A percentile compares a stretch with the other conserved stretches of the same genome.
Evolutionary conservation across 2,888 invertebrate genomes (phyloP).

Genomic region (Drosophila rubida): DNA sequence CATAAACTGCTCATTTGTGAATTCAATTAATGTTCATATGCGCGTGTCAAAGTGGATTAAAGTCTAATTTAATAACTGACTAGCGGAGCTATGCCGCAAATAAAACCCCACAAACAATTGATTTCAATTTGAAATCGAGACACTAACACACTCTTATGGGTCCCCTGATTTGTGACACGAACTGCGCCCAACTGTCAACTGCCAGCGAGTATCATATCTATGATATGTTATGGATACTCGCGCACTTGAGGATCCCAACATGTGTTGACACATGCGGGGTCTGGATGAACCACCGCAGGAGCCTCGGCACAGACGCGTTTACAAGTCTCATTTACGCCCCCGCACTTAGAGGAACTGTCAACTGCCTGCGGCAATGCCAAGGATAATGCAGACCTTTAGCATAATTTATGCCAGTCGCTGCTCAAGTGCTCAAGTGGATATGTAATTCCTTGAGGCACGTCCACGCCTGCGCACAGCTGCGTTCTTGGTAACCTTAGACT

Average conservation of each 20-base stretch:
- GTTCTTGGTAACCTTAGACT: slow-evolving; percentile 55
- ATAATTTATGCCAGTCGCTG: slow-evolving; percentile 62
- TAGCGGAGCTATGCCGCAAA: too few species aligned
- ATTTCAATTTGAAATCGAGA: slow-evolving; percentile 18
- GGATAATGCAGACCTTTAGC: slow-evolving; percentile 48
- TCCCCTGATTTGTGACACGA: slow-evolving; percentile 43
- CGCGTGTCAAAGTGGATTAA: slow-evolving; percentile 70
- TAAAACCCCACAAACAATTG: slow-evolving; percentile 9
- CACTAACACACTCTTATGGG: slow-evolving; percentile 29
- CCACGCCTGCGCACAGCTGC: slow-evolving; percentile 71
- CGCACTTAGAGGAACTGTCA: slow-evolving; percentile 68
- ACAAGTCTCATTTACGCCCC: slow-evolving; percentile 61
- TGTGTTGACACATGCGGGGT: slow-evolving; percentile 71
- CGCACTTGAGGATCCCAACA: slow-evolving; percentile 35
- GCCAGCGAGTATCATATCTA: slow-evolving; percentile 11
- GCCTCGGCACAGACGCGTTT: slow-evolving; percentile 52
- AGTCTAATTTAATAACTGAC: slow-evolving; percentile 73
- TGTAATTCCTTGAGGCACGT: slow-evolving; percentile 33
- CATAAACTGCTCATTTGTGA: slow-evolving; percentile 68
- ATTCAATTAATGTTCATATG: slow-evolving; percentile 72
- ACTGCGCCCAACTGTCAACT: slow-evolving; percentile 59
- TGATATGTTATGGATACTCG: slow-evolving; percentile 47
- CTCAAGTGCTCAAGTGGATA: slow-evolving; percentile 68
- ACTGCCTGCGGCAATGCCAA: slow-evolving; percentile 49
- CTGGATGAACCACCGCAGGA: slow-evolving; percentile 56